Evolutionary conservation across 2,888 invertebrate genomes (phyloP).

Genomic region (Anorthoa munda): DNA sequence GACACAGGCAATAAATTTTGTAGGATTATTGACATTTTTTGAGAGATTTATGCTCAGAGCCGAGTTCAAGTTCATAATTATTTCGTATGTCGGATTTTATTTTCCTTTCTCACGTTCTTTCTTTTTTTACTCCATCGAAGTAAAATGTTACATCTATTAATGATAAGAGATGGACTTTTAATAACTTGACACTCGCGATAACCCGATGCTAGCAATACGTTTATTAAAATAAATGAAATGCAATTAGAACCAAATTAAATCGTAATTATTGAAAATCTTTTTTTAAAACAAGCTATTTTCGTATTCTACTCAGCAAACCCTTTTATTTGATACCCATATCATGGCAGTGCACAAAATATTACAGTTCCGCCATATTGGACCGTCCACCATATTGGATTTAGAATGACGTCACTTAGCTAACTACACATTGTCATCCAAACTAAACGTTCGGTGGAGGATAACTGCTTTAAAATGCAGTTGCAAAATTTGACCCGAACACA

Average conservation of each 20-base stretch:
- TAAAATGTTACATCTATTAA: not conserved
- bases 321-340: no score
- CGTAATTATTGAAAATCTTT: no score
- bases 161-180: not conserved
- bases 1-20: constrained; percentile 69
- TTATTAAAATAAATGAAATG: constrained; percentile 34
- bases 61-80: constrained; percentile 54
- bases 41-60: constrained; percentile 58
- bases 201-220: constrained; percentile 2
- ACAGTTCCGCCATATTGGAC: no score
- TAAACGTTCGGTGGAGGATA: no score
- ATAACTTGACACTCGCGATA: constrained; percentile 34
- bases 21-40: constrained; percentile 69
- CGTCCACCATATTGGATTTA: no score
- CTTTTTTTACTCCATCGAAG: constrained; percentile 3
- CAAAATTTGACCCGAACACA: no score
- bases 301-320: no score
- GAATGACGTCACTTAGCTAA: no score
- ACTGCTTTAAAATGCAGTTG: no score
- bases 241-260: constrained; percentile 12
- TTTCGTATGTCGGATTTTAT: constrained; percentile 28
- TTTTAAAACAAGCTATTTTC: no score
- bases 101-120: constrained; percentile 26
- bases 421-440: no score
- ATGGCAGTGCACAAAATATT: no score